Evolutionary conservation across 2,888 invertebrate species (phyloP), one percentile per base, ranked within the genome.

Genomic region (Lypha dubia): DNA sequence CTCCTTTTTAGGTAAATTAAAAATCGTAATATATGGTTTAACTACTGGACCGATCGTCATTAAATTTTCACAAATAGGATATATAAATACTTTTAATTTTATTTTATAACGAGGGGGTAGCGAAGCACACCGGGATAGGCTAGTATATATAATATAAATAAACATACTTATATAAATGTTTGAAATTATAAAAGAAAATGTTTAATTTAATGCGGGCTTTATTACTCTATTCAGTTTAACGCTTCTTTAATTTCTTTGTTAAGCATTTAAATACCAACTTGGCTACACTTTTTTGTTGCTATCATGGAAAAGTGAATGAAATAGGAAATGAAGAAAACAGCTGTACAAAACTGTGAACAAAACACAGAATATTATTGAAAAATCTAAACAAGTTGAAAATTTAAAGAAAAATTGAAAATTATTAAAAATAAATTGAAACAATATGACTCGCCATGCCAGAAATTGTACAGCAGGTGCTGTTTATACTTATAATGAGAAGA

Each of bases 401-500:
- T 49, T 49, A 7, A 41, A 20, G 17, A 8, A 8, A 49, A 49
- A 15, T 7, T 49, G 3, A 49, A 41, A 9, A 20, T 49, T 9
- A 49, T 49, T 8, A 7, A 20, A 41, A 41, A 62, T 24, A 22
- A 2, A 7, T 41, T 9, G 22, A 17, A 87, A 82, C 5, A 28
- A 28, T 82, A 98, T 98, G 98, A 98, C 98, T 0, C 94, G 99
- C 73, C 99, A 99, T 91, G 99, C 98, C 11, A 95, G 98, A 92
- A 99, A 99, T 93, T 98, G 98, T 90, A 99, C 99, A 1, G 99
- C 99, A 0, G 98, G 98, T 77, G 97, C 99, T 9, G 99, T 99
- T 11, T 99, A 99, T 91, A 98, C 99, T 0, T 99, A 99, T 89
- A 97, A 98, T 89, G 99, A 99, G 91, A 97, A 98, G 93, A 97